Evolutionary conservation across 1,140 invertebrate genomes (phyloP).

Genomic region (Euwallacea fornicatus): DNA sequence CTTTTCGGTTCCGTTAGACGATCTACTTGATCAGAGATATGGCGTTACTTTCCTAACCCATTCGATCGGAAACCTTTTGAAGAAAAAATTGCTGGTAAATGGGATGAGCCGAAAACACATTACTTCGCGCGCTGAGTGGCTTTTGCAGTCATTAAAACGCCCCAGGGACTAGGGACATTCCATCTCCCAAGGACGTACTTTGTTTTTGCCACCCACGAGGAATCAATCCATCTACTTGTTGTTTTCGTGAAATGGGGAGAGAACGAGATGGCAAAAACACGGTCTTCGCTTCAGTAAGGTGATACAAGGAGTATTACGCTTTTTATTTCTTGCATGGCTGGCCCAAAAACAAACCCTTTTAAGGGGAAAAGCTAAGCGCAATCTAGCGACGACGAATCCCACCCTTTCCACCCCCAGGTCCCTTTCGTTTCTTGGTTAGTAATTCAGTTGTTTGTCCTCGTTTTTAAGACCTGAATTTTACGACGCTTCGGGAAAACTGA

Average conservation of each 20-base stretch:
- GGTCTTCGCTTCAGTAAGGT: not conserved
- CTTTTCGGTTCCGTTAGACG: constrained; percentile 21
- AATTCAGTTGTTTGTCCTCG: no score
- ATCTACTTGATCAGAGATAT: constrained; percentile 20
- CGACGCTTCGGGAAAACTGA: no score
- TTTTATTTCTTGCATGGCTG: constrained; percentile 12
- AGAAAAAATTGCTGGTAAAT: no score
- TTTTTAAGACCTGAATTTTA: no score
- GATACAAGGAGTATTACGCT: not conserved
- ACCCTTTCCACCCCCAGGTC: not conserved
- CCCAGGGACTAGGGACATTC: not conserved
- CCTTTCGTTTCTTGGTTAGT: no score
- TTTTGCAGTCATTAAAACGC: not conserved
- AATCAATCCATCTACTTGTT: constrained; percentile 12
- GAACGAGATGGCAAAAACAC: not conserved
- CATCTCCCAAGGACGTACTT: constrained; percentile 1
- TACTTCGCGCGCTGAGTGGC: no score
- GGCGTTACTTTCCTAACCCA: constrained; percentile 18
- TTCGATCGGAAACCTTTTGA: constrained; percentile 21
- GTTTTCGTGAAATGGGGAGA: constrained; percentile 3
- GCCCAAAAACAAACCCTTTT: not conserved
- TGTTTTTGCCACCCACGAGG: constrained; percentile 3
- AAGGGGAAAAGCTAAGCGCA: not conserved
- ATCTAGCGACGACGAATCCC: not conserved
- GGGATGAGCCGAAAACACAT: no score